These are phyloP conservation scores for Rhodinocichla rosea DNA, from an alignment of 2,113 vertebrate species.

Conservation along the genomic window DNA sequence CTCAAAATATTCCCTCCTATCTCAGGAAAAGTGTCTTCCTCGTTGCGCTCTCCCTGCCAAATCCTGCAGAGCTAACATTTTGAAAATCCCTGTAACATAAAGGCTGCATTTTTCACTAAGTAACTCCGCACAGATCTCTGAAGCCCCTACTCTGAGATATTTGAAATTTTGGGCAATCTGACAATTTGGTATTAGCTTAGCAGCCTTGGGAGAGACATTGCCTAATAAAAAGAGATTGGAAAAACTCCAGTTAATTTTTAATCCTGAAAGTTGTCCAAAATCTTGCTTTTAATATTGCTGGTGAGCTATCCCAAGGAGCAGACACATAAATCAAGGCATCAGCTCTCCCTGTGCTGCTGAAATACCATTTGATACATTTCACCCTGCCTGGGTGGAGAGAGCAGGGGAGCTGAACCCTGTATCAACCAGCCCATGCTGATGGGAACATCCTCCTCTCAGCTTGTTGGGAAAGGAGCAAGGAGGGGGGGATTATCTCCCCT, in stretches of 20 bases:
- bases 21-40: not conserved
- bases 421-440: not conserved
- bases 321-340: conserved; percentile 45
- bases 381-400: not conserved
- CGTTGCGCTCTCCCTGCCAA: not conserved
- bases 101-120: not conserved
- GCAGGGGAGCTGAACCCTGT: not conserved
- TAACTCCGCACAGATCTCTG: not conserved
- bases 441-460: not conserved
- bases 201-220: conserved; percentile 40
- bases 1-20: not conserved
- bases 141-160: not conserved
- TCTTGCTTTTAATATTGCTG: conserved; percentile 55
- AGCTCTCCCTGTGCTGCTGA: not conserved
- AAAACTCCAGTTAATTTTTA: conserved; percentile 64
- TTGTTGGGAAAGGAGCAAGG: not conserved
- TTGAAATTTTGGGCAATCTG: conserved; percentile 29
- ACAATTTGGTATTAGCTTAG: conserved; percentile 55
- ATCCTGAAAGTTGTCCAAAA: conserved; percentile 67
- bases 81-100: not conserved
- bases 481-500: not conserved
- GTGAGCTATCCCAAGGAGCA: conserved; percentile 5
- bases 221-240: conserved; percentile 59
- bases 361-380: conserved; percentile 1
- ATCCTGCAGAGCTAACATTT: not conserved